A percentile compares a stretch with the other conserved stretches of the same genome.
Evolutionary conservation across 2,888 invertebrate species (phyloP).

Genomic region (Automeris io): DNA sequence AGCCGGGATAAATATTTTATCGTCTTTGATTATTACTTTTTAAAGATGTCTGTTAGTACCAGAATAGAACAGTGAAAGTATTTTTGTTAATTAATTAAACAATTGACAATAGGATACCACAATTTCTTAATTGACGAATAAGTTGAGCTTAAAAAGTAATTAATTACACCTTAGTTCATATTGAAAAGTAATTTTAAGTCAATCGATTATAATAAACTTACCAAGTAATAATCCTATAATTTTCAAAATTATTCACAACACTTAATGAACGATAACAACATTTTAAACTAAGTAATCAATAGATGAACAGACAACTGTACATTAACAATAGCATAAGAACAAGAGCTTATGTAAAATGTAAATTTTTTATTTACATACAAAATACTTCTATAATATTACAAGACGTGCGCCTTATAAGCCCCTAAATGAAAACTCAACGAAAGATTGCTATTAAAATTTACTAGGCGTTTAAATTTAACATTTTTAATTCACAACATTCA

Average conservation of each 20-base stretch:
- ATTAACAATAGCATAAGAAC: slow-evolving; percentile 42
- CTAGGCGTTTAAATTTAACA: slow-evolving; percentile 29
- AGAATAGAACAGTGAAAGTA: no score
- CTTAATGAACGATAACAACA: slow-evolving; percentile 28
- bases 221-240: slow-evolving; percentile 24
- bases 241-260: slow-evolving; percentile 15
- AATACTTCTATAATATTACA: slow-evolving; percentile 2
- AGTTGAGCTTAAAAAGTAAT: no score
- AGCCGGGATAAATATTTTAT: no score
- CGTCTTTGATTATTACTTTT: no score
- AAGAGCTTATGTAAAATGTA: slow-evolving; percentile 42
- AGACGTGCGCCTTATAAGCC: slow-evolving; percentile 60
- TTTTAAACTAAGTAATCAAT: slow-evolving; percentile 23
- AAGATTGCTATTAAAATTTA: slow-evolving; percentile 25
- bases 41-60: no score
- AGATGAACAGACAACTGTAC: slow-evolving; percentile 40
- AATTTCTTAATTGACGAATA: no score
- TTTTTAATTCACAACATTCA: slow-evolving; percentile 30
- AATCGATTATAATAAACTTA: slow-evolving; percentile 21
- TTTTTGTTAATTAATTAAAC: no score
- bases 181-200: no score
- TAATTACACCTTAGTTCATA: no score
- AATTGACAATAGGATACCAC: no score
- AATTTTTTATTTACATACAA: slow-evolving; percentile 35
- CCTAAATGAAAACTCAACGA: slow-evolving; percentile 39